Percentiles rank a stretch among this genome's conserved stretches.
phyloP scores from a whole-genome alignment of 2,113 vertebrate genomes.

The Athene cunicularia region DNA sequence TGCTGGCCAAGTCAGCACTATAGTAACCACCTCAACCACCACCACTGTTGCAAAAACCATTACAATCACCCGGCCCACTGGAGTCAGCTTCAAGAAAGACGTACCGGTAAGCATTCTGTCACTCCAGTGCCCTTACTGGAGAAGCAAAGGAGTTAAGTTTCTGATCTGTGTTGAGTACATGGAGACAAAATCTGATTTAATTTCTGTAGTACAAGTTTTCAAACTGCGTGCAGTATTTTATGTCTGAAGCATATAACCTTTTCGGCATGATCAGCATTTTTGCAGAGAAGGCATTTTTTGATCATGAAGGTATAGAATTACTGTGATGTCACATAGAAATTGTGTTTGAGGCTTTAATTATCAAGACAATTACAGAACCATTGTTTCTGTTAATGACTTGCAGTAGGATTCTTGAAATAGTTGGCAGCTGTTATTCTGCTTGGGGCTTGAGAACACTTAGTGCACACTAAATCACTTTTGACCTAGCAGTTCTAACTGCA shows the following conservation, averaged over 20 bases:
- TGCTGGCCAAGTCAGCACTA: slow-evolving; percentile 91
- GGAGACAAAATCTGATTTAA: rapidly evolving
- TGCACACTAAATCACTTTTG: background rate
- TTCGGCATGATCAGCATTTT: rapidly evolving
- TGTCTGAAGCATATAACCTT: background rate
- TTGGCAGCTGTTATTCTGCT: background rate
- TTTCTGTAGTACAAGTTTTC: background rate
- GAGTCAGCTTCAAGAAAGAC: slow-evolving; percentile 97
- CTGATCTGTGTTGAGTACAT: background rate
- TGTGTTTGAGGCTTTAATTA: background rate
- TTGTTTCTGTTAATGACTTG: background rate
- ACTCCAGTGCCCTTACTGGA: background rate
- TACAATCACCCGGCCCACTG: slow-evolving; percentile 91
- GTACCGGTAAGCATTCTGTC: slow-evolving; percentile 86
- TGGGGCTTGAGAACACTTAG: background rate
- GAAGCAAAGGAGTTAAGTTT: background rate
- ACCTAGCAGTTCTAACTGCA: rapidly evolving
- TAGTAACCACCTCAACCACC: slow-evolving; percentile 93
- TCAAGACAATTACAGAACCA: background rate
- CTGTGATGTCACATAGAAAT: background rate
- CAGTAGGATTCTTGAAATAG: background rate
- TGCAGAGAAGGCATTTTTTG: background rate
- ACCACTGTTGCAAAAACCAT: slow-evolving; percentile 94
- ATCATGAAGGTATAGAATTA: background rate
- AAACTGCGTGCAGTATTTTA: background rate